These are phyloP conservation scores for Chaetops frenatus DNA, from an alignment of 2,113 vertebrate genomes.

Conservation along the genomic window DNA sequence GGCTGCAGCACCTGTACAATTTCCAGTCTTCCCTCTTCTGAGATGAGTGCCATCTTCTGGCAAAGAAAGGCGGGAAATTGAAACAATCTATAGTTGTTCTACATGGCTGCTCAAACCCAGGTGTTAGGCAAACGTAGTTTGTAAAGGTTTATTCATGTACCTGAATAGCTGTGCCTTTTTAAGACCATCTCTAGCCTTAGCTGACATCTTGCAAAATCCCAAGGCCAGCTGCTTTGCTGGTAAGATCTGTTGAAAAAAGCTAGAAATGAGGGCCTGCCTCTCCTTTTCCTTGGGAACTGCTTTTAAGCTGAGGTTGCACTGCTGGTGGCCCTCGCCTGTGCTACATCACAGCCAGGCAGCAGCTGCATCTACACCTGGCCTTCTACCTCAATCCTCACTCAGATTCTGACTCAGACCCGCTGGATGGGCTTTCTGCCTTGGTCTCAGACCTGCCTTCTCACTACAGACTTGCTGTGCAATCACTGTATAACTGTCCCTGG, in stretches of 20 bases:
- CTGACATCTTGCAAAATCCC: background rate
- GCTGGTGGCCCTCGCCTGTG: rapidly evolving
- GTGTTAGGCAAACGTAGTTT: background rate
- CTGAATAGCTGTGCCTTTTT: background rate
- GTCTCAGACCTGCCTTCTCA: background rate
- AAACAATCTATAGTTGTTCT: background rate
- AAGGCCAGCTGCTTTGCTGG: background rate
- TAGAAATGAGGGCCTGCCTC: background rate
- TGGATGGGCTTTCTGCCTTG: background rate
- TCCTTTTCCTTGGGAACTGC: background rate
- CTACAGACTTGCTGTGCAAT: background rate
- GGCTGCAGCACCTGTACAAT: background rate
- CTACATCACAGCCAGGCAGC: background rate
- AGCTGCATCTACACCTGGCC: background rate
- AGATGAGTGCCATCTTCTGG: background rate
- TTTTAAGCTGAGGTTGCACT: background rate
- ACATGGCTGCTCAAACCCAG: background rate
- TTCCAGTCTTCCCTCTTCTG: background rate
- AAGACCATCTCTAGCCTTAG: background rate
- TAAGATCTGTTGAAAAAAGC: background rate
- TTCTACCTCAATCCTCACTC: background rate
- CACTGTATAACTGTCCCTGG: background rate
- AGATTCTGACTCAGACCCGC: background rate
- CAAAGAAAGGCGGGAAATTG: background rate
- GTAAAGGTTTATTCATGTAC: background rate